phyloP scores from a whole-genome alignment of 2,888 invertebrate species.

The Thereva unica region DNA sequence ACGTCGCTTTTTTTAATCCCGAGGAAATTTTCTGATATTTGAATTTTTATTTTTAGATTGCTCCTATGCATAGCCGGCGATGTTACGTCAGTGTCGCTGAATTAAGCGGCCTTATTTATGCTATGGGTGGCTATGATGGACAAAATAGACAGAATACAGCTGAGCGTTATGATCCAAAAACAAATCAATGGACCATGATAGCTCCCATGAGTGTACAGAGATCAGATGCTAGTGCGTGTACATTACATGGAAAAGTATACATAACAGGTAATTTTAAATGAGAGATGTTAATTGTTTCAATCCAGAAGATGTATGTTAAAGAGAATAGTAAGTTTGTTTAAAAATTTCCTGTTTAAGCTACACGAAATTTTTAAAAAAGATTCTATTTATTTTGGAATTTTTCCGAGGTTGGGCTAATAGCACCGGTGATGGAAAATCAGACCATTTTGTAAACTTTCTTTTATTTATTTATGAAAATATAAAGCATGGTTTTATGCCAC shows the following conservation, averaged over 20 bases:
- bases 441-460: too few species aligned
- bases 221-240: conserved; percentile 90
- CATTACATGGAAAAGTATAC: conserved; percentile 69
- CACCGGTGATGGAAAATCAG: too few species aligned
- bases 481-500: too few species aligned
- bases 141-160: conserved; percentile 84
- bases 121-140: conserved; percentile 88
- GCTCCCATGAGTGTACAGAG: conserved; percentile 86
- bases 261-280: conserved; percentile 49
- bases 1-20: conserved; percentile 3
- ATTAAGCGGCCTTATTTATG: conserved; percentile 76
- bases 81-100: conserved; percentile 87
- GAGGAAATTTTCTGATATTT: conserved; percentile 26
- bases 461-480: too few species aligned
- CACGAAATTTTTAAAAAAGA: too few species aligned
- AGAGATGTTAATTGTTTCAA: not conserved
- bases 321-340: not conserved
- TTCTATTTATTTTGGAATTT: too few species aligned
- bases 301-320: not conserved
- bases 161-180: conserved; percentile 79
- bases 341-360: not conserved
- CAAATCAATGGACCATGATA: conserved; percentile 87
- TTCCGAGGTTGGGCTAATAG: too few species aligned
- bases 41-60: conserved; percentile 58
- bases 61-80: conserved; percentile 87